phyloP scores from a whole-genome alignment of 1,140 invertebrate species.

The Drosophila willistoni region DNA sequence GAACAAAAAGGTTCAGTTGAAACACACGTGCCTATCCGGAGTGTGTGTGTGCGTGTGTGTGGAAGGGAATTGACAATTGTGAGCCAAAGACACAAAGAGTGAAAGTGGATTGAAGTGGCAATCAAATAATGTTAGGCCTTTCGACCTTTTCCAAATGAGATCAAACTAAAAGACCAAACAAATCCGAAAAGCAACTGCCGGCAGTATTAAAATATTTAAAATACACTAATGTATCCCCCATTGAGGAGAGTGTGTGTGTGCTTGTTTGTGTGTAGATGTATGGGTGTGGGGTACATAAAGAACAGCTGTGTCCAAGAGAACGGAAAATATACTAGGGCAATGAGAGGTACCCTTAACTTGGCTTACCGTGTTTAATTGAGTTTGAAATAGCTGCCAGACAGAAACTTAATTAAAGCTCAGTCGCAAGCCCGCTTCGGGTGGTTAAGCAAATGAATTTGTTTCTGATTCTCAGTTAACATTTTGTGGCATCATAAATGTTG shows the following conservation, averaged over 20 bases:
- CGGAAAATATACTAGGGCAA: neutral
- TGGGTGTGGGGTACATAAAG: constrained; percentile 40
- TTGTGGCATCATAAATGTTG: constrained; percentile 38
- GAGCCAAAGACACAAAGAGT: neutral
- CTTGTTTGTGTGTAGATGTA: constrained; percentile 33
- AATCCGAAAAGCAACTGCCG: constrained; percentile 27
- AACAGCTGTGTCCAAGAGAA: constrained; percentile 46
- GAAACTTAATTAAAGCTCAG: constrained; percentile 50
- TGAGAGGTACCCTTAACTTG: constrained; percentile 13
- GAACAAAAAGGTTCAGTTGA: constrained; percentile 29
- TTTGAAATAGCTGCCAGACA: constrained; percentile 73
- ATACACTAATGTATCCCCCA: neutral
- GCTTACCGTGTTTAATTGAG: constrained; percentile 75
- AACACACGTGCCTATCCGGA: constrained; percentile 42
- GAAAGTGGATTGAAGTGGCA: constrained; percentile 4
- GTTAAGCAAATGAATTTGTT: constrained; percentile 43
- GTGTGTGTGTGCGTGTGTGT: constrained; percentile 36
- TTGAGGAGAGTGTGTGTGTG: neutral
- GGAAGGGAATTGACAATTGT: constrained; percentile 52
- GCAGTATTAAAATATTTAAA: constrained; percentile 61
- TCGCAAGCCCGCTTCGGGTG: neutral
- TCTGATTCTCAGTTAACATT: constrained; percentile 49
- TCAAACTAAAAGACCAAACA: constrained; percentile 44
- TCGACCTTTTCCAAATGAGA: constrained; percentile 50
- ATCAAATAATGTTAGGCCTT: constrained; percentile 16